Base-by-base conservation (phyloP, 2,797 vertebrate species). In the Apogon hyalosoma region DNA sequence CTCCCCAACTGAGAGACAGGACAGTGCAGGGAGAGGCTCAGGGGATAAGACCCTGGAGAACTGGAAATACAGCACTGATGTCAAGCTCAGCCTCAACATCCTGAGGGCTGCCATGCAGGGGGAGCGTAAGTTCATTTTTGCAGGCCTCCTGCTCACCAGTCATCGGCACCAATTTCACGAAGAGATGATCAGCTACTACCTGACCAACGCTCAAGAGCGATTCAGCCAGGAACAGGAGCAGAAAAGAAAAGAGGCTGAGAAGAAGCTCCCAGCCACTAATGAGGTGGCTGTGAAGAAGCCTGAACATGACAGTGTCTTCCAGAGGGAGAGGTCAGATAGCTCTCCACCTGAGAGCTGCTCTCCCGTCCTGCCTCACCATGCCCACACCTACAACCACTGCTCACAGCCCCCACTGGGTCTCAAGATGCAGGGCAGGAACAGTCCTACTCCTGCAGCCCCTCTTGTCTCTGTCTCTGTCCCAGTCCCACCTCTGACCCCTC, bases 11-110 rank as follows among this genome's bases (percentile, higher is more conserved):
- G 94, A 93, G 72, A 91, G 90, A 80, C 90, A 82, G 69, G 90
- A 91, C 81, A 87, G 75, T 11, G 67, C 83, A 3, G 96, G 96
- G 36, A 95, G 93, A 80, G 73, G 55, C 67, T 85, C 83, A 3
- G 88, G 93, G 79, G 91, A 93, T 77, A 95, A 96, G 52, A 94
- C 95, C 41, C 72, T 95, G 45, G 97, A 98, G 69, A 93, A 95
- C 6, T 99, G 97, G 97, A 99, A 97, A 82, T 99, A 99, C 92
- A 99, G 98, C 93, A 98, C 98, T 0, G 98, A 99, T 18, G 98
- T 99, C 75, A 99, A 98, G 92, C 96, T 99, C 70, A 99, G 98
- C 90, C 95, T 99, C 77, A 99, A 97, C 90, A 99, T 99, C 88
- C 91, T 99, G 87, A 93, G 98, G 69, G 98, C 98, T 10, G 98